Base-by-base conservation (phyloP, 1,140 invertebrate species). In the Bombus fervidus region DNA sequence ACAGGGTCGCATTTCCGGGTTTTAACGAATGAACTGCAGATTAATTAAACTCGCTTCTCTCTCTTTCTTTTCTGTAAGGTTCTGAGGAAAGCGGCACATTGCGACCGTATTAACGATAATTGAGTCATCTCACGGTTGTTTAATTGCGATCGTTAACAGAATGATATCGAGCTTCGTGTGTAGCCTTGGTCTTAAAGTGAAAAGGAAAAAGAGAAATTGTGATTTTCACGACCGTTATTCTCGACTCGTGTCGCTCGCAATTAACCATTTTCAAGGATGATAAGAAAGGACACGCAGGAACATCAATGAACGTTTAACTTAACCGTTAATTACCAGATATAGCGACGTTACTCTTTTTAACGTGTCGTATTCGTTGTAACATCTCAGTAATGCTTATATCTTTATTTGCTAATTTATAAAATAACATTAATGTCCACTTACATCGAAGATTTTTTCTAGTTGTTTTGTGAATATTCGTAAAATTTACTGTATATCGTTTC, bases 11-110 rank as follows among this genome's bases (percentile, higher is more conserved):
- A 78, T 86, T 92, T 91, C 89, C 90, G 89, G 88, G 81, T 90
- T 90, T 91, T 90, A 90, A 92, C 88, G 88, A 92, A 91, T 91
- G 82, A 91, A 90, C 89, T 87, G 85, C 73, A 59, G 87, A 92
- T 91, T 91, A 91, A 92, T 91, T 89, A 87, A 82, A 85, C 81
- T 88, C 73, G 68, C 62, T 69, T 86, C 90, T 86, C 85, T 90
- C 78, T 68, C 68, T 31, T 47, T 25, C 76, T 87, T 66, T 62
- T n/a, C 47, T 25, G 53, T 12, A 39, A 47, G 8, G 15, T 73
- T 62, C 57, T 25, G 31, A 83, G 77, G 79, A 85, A 79, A 80
- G 28, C 73, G 64, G 68, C 57, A 39, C 77, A 69, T 79, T 59
- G 76, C 25, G 59, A 4, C 28, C 83, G 57, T 74, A 79, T 90